These are phyloP conservation scores for Tipula vernalis DNA, from an alignment of 2,888 invertebrate species.

Conservation along the genomic window DNA sequence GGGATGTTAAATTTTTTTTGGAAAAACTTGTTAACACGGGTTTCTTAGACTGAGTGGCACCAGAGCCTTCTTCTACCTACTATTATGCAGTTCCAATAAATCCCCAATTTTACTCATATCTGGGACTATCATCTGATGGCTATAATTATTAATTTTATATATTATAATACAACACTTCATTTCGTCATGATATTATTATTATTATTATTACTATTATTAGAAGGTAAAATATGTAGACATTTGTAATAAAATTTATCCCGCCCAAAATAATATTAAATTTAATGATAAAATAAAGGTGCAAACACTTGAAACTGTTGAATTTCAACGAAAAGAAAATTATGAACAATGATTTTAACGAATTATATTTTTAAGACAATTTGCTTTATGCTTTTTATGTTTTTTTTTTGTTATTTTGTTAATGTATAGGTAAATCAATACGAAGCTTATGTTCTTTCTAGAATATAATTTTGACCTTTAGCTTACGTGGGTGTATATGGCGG, in stretches of 20 bases:
- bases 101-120: slow-evolving; percentile 59
- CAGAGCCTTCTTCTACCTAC: slow-evolving; percentile 60
- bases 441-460: too few species aligned
- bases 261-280: background rate
- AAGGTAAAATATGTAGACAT: background rate
- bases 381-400: background rate
- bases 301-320: background rate
- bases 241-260: background rate
- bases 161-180: too few species aligned
- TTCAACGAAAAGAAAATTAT: background rate
- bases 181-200: background rate
- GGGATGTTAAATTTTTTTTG: slow-evolving; percentile 91
- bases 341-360: background rate
- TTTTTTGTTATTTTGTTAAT: too few species aligned
- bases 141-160: slow-evolving; percentile 30
- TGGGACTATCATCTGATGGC: slow-evolving; percentile 42
- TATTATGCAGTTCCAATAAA: slow-evolving; percentile 59
- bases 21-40: slow-evolving; percentile 92
- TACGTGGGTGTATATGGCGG: too few species aligned
- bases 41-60: slow-evolving; percentile 80
- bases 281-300: background rate
- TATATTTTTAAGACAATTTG: background rate
- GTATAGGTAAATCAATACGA: too few species aligned
- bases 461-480: too few species aligned
- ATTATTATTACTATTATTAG: background rate